These are phyloP conservation scores for Magallana nippona DNA, from an alignment of 2,888 invertebrate genomes.

Conservation along the genomic window DNA sequence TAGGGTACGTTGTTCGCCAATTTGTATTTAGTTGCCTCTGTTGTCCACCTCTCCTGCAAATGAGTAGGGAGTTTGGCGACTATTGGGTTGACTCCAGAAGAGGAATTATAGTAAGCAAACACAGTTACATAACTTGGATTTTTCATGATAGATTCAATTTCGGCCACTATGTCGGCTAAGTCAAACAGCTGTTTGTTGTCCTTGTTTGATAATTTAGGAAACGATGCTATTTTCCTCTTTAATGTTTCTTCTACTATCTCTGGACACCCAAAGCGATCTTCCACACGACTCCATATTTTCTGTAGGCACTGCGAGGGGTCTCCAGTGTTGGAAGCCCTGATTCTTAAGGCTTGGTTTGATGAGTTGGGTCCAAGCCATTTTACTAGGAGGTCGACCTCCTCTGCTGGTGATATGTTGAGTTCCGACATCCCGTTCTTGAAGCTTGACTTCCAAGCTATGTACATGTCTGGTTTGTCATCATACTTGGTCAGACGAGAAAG, in stretches of 20 bases:
- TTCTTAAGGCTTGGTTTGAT: background rate
- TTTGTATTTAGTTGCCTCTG: constrained; percentile 28
- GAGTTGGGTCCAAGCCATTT: background rate
- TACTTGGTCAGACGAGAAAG: constrained; percentile 10
- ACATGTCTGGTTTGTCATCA: background rate
- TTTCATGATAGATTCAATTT: too few relatives aligned
- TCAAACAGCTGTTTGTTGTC: too few relatives aligned
- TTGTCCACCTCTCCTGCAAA: constrained; percentile 34
- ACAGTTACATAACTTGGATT: background rate
- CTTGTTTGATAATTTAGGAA: too few relatives aligned
- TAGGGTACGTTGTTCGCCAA: background rate
- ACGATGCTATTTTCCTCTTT: background rate
- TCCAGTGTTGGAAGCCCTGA: too few relatives aligned
- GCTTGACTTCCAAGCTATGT: constrained; percentile 10
- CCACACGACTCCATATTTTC: too few relatives aligned
- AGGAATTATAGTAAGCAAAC: constrained; percentile 36
- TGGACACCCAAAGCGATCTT: too few relatives aligned
- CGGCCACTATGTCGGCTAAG: too few relatives aligned
- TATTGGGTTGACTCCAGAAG: background rate
- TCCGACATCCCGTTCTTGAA: background rate
- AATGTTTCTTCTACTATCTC: background rate
- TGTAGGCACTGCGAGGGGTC: too few relatives aligned
- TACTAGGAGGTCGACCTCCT: background rate
- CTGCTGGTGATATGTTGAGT: constrained; percentile 9
- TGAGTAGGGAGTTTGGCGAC: constrained; percentile 19